These are phyloP conservation scores for Ophthalmolycus amberensis DNA, from an alignment of 2,113 vertebrate species.

Conservation along the genomic window DNA sequence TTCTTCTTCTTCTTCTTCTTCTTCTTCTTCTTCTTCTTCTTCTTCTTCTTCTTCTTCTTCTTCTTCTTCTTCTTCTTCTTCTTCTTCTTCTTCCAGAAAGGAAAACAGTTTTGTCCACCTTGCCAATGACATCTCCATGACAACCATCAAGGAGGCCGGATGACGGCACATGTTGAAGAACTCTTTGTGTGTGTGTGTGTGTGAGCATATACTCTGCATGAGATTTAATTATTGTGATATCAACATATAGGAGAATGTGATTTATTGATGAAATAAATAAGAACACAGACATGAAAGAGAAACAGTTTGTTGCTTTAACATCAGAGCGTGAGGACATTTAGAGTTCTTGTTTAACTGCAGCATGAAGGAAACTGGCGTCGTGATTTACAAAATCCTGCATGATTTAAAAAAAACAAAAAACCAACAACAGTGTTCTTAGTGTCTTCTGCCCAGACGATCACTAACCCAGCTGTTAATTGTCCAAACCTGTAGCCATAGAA, in stretches of 20 bases:
- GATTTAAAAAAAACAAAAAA: background rate
- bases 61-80: background rate
- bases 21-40: background rate
- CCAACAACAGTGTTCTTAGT: background rate
- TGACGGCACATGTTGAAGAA: conserved; percentile 64
- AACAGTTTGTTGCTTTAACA: background rate
- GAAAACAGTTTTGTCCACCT: conserved; percentile 61
- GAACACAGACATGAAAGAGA: background rate
- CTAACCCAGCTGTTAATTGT: conserved; percentile 46
- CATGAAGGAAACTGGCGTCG: background rate
- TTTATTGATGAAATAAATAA: background rate
- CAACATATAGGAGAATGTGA: background rate
- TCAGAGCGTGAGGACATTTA: background rate
- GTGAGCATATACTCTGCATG: conserved; percentile 2
- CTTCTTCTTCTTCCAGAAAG: conserved; percentile 21
- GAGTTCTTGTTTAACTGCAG: background rate
- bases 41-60: background rate
- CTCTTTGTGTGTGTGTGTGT: conserved; percentile 55
- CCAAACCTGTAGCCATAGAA: conserved; percentile 62
- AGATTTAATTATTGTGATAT: background rate
- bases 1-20: background rate
- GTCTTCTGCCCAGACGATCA: conserved; percentile 12
- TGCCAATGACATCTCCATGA: conserved; percentile 83
- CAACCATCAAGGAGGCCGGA: conserved; percentile 76
- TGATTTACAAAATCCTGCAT: background rate